Evolutionary conservation across 2,113 vertebrate species (phyloP), one percentile per base, ranked within the genome.

Genomic region (Ptyas mucosa): DNA sequence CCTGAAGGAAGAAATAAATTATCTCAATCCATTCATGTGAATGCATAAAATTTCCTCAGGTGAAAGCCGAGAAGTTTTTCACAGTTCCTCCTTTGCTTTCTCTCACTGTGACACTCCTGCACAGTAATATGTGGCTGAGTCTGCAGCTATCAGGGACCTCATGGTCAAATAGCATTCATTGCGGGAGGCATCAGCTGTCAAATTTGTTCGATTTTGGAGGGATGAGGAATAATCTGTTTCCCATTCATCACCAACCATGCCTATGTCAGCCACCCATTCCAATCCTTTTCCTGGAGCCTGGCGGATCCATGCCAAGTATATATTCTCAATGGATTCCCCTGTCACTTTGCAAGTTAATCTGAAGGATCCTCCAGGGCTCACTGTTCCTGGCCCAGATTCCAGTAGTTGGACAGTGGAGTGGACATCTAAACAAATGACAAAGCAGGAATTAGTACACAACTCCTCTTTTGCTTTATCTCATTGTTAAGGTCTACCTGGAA

Each of bases 241-340:
- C 46, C 46, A 49, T 3, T 20, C 29, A 2, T 0, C n/a, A 14
- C 24, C 2, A 15, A 0, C 0, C 88, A 91, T 81, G 15, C 6
- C 15, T 5, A 94, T 92, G n/a, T 53, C 58, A 34, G 93, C 94
- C 24, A 43, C 6, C 86, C 91, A 90, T 90, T 90, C 93, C 61
- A 94, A 26, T 49, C 86, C 64, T 92, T 93, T 90, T 54, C 85
- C 57, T 18, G 58, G 61, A 64, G 49, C 24, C 12, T 69, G 46
- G 24, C 57, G 46, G 64, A 89, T n/a, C 87, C 87, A 55, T 0
- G 52, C 34, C 89, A 87, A 93, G 1, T 1, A n/a, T 26, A 0
- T 1, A 46, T 1, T 89, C 12, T 12, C 0, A 10, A 91, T 46
- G 6, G 89, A 89, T 3, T n/a, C 2, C 0, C 58, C 87, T 0